These are phyloP conservation scores for Oenanthe oenanthe DNA, from an alignment of 2,113 vertebrate species.

Conservation along the genomic window DNA sequence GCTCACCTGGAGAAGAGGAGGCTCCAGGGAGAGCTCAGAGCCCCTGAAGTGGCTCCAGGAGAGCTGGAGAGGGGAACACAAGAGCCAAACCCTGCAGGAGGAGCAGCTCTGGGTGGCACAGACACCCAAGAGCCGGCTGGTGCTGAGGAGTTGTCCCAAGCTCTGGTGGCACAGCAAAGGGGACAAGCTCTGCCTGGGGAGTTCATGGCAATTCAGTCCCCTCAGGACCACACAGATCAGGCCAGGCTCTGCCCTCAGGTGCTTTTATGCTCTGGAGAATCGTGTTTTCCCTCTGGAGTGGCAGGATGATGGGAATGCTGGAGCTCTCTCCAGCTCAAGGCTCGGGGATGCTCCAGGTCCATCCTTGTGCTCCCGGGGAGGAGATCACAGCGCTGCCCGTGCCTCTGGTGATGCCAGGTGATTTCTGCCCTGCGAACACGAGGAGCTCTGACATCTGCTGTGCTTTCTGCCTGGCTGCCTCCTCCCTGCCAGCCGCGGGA, in stretches of 20 bases:
- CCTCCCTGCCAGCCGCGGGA: not conserved
- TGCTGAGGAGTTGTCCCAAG: not conserved
- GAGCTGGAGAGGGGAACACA: not conserved
- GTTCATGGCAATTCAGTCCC: not conserved
- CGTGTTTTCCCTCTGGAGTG: not conserved
- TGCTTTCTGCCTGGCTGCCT: slow-evolving; percentile 44
- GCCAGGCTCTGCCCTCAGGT: not conserved
- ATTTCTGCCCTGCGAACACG: slow-evolving; percentile 17
- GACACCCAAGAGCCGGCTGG: not conserved
- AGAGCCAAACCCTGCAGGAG: not conserved
- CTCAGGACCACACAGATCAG: not conserved
- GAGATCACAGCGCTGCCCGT: not conserved
- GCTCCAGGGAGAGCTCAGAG: not conserved
- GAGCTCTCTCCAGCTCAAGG: not conserved
- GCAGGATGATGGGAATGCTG: rapidly evolving
- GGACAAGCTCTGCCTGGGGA: not conserved
- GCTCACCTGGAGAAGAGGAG: not conserved
- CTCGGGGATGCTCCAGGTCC: not conserved
- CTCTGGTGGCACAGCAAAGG: not conserved
- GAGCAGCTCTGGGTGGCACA: not conserved
- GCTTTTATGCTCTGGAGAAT: not conserved
- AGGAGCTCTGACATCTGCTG: slow-evolving; percentile 48
- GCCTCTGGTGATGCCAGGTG: slow-evolving; percentile 22
- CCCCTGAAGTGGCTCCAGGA: not conserved
- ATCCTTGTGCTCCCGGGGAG: not conserved